Evolutionary conservation across 2,113 vertebrate species (phyloP).

Genomic region (Barbus barbus): DNA sequence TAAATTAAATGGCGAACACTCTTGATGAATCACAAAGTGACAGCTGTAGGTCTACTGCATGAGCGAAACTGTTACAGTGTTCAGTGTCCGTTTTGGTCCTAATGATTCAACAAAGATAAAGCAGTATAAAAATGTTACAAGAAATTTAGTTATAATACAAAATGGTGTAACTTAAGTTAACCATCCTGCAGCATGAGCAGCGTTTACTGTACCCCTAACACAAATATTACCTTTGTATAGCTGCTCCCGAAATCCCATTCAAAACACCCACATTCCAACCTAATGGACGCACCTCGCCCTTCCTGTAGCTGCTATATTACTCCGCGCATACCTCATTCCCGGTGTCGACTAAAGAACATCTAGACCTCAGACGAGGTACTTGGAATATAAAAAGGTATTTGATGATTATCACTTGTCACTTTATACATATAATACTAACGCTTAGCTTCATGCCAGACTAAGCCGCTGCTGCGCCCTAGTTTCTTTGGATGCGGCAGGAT

Average conservation of each 20-base stretch:
- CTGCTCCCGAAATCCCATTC: slow-evolving; percentile 49
- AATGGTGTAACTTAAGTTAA: not conserved
- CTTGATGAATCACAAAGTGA: not conserved
- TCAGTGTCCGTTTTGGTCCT: not conserved
- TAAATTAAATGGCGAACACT: not conserved
- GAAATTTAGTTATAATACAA: not conserved
- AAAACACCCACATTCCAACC: slow-evolving; percentile 67
- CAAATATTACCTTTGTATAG: slow-evolving; percentile 29
- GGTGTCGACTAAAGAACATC: not conserved
- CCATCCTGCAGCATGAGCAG: not conserved
- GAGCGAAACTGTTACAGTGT: not conserved
- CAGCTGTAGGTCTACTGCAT: not conserved
- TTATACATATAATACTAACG: too few species aligned
- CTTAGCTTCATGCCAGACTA: not conserved
- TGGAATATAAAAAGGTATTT: not conserved
- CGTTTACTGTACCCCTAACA: not conserved
- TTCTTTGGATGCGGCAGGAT: slow-evolving; percentile 82
- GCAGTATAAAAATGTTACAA: not conserved
- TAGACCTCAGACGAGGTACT: not conserved
- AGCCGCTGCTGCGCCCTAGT: slow-evolving; percentile 60
- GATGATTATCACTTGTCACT: not conserved
- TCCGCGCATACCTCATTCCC: slow-evolving; percentile 51
- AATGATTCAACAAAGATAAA: not conserved
- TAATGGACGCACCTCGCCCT: slow-evolving; percentile 69
- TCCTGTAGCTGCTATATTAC: slow-evolving; percentile 50